Percentiles rank a stretch among this genome's conserved stretches.
Evolutionary conservation across 2,113 vertebrate genomes (phyloP).

Genomic region (Leptocoma aspasia): DNA sequence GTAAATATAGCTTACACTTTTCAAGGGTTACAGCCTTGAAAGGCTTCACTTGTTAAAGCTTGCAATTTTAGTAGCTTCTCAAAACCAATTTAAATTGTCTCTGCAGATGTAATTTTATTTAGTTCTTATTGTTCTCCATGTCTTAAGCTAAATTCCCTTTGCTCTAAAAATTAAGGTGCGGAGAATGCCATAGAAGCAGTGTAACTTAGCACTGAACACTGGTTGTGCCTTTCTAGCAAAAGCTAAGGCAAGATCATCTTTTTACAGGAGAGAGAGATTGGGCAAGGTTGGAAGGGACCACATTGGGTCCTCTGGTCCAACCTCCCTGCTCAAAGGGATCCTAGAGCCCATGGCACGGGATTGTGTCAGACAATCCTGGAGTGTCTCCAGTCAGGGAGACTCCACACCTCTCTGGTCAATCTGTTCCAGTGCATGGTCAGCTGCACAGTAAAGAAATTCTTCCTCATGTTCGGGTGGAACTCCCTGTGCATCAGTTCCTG

Average conservation of each 20-base stretch:
- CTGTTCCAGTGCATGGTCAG: background rate
- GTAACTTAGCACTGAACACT: background rate
- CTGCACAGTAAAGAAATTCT: background rate
- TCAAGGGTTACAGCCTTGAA: background rate
- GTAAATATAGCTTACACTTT: background rate
- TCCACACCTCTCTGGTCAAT: background rate
- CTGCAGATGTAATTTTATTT: background rate
- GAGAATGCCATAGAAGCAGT: background rate
- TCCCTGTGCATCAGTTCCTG: background rate
- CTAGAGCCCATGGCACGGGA: too few relatives aligned
- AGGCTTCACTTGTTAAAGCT: background rate
- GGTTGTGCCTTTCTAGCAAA: background rate
- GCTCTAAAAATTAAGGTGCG: background rate
- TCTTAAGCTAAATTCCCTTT: background rate
- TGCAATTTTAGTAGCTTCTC: background rate
- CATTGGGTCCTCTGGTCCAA: background rate
- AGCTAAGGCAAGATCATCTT: background rate
- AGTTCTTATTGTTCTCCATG: background rate
- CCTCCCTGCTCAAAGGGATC: background rate
- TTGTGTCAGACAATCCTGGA: background rate
- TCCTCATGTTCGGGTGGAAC: background rate
- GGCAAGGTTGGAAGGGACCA: background rate
- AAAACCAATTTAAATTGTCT: background rate
- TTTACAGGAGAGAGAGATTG: background rate
- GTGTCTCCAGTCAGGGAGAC: background rate